Percentiles rank a stretch among this genome's conserved stretches.
These are phyloP conservation scores for Catajapyx aquilonaris DNA, from an alignment of 1,140 invertebrate species.

Conservation along the genomic window DNA sequence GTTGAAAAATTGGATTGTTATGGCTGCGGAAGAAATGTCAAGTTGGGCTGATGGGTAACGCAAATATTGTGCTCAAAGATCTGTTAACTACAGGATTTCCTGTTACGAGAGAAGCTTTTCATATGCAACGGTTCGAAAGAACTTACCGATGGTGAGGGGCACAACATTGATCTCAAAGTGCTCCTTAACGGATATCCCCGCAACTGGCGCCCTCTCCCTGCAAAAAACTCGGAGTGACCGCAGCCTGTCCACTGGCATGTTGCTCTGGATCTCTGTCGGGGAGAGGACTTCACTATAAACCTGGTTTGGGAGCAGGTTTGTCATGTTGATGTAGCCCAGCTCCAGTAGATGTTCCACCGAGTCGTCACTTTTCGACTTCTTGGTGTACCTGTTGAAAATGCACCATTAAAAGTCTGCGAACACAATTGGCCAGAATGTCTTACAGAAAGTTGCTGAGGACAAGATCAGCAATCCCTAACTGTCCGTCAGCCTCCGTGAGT, in stretches of 20 bases:
- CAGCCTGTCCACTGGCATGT: conserved; percentile 69
- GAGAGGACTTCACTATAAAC: conserved; percentile 80
- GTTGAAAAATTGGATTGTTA: conserved; percentile 94
- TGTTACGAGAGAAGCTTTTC: too few relatives aligned
- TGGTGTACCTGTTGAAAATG: conserved; percentile 49
- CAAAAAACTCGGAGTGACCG: conserved; percentile 71
- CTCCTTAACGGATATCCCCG: conserved; percentile 94
- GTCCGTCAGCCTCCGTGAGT: conserved; percentile 90
- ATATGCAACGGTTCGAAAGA: too few relatives aligned
- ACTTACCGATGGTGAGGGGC: conserved; percentile 65
- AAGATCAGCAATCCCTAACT: conserved; percentile 88
- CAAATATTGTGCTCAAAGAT: too few relatives aligned
- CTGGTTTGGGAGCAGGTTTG: conserved; percentile 83
- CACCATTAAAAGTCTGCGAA: background rate
- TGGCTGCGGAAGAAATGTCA: conserved; percentile 28
- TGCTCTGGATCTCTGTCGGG: conserved; percentile 66
- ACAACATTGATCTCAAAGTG: conserved; percentile 95
- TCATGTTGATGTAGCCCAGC: conserved; percentile 89
- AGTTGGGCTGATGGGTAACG: too few relatives aligned
- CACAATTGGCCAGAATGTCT: conserved; percentile 15
- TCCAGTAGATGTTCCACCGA: conserved; percentile 92
- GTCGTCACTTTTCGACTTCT: conserved; percentile 89
- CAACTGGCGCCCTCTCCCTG: conserved; percentile 74
- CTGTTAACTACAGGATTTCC: too few relatives aligned
- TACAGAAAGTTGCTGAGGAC: conserved; percentile 86